Evolutionary conservation across 2,888 invertebrate species (phyloP), one percentile per base, ranked within the genome.

Genomic region (Plebejus melissa): DNA sequence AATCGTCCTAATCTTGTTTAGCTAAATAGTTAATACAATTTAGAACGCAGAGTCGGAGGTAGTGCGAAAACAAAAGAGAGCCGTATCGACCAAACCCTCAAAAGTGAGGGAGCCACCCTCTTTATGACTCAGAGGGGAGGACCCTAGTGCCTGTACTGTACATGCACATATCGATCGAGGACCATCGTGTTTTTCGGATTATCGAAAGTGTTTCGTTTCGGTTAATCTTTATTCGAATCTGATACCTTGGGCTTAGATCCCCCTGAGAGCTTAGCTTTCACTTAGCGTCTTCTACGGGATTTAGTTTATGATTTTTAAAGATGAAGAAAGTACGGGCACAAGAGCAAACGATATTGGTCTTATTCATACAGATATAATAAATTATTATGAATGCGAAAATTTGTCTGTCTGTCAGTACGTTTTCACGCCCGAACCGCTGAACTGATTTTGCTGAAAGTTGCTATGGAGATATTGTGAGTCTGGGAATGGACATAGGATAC

Each of bases 91-190:
- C 91, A 89, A 90, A 89, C 91, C 88, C 90, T 90, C 88, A 88
- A 90, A 91, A 90, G 89, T 88, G 88, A 89, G 89, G 89, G 91
- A 89, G 84, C 77, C 92, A 89, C 93, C 93, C 93, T 91, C 90
- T 91, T 93, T 91, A 91, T 93, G 93, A 93, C 84, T 93, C 93
- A 93, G 91, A 91, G 92, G 93, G 92, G 90, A 89, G 89, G 86
- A 88, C 91, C 93, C 93, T 90, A 86, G 88, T 90, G 89, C 89
- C 91, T 91, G 87, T 87, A 84, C 85, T 81, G 82, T 79, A 84
- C 84, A 86, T 90, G 90, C 90, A 91, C 87, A 84, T 88, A 87
- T 88, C 85, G 91, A 93, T 91, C 82, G 80, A 79, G 80, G 80
- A 77, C 79, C 79, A 78, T 80, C 78, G 78, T 77, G 78, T 80